Percentiles rank a stretch among this genome's conserved stretches.
These are phyloP conservation scores for Rhynchotus rufescens DNA, from an alignment of 2,797 vertebrate species.

Conservation along the genomic window DNA sequence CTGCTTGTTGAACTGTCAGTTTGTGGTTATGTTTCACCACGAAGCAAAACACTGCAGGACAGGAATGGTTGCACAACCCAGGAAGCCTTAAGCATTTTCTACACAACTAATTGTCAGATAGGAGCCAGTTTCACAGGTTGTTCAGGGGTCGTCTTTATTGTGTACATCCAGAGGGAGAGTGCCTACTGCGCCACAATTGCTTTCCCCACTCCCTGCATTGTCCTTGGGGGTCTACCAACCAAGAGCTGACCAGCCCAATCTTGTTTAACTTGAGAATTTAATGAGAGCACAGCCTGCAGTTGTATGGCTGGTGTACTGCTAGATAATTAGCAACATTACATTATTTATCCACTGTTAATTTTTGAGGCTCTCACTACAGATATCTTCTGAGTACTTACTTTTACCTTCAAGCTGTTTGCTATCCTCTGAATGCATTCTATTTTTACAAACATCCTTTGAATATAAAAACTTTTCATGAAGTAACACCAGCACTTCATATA, in stretches of 20 bases:
- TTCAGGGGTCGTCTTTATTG: not conserved
- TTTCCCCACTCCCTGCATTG: not conserved
- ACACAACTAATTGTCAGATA: not conserved
- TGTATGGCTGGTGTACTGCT: not conserved
- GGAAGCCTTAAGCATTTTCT: not conserved
- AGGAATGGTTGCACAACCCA: not conserved
- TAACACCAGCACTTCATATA: not conserved
- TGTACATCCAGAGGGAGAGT: not conserved
- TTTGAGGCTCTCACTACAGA: not conserved
- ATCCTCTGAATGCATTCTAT: not conserved
- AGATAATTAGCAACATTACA: constrained; percentile 55
- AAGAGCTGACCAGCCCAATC: not conserved
- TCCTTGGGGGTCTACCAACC: not conserved
- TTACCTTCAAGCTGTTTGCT: constrained; percentile 47
- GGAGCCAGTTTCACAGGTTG: not conserved
- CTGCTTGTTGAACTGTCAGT: not conserved
- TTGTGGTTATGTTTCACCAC: accelerated
- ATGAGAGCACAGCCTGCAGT: constrained; percentile 3
- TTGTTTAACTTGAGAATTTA: constrained; percentile 7
- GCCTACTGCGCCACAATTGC: not conserved
- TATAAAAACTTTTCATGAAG: not conserved
- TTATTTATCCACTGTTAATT: constrained; percentile 1
- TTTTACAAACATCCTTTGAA: constrained; percentile 24
- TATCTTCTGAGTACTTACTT: constrained; percentile 41
- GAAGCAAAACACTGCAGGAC: not conserved